Conservation (phyloP, 2,113 vertebrate species). For the Psittacula cyanocephala region DNA sequence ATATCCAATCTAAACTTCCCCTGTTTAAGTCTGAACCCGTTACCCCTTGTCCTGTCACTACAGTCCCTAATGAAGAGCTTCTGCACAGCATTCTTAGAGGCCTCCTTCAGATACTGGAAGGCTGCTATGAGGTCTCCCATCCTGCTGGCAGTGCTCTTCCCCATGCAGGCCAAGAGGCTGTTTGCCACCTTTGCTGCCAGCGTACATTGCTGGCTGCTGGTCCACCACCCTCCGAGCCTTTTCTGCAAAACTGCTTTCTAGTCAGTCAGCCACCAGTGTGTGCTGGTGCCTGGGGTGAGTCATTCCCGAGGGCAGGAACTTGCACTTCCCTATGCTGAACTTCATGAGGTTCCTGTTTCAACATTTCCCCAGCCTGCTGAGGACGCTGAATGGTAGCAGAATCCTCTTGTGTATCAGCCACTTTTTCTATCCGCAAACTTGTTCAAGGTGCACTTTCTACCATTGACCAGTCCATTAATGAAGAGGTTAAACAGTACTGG, state of each 20-base stretch:
- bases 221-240: background rate
- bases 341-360: background rate
- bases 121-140: background rate
- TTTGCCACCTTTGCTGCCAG: background rate
- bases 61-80: too few relatives aligned
- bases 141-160: background rate
- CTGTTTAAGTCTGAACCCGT: too few relatives aligned
- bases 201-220: background rate
- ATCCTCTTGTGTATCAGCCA: background rate
- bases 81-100: too few relatives aligned
- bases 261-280: background rate
- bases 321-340: background rate
- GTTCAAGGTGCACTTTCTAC: background rate
- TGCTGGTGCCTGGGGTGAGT: background rate
- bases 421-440: background rate
- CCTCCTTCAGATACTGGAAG: too few relatives aligned
- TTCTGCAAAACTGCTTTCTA: background rate
- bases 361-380: background rate
- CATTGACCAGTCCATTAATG: background rate
- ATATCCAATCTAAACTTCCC: too few relatives aligned
- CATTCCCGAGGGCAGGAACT: background rate
- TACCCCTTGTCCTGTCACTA: too few relatives aligned
- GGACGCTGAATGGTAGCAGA: background rate
- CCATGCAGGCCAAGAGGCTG: background rate
- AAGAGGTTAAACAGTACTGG: background rate